A percentile compares a stretch with the other conserved stretches of the same genome.
These are phyloP conservation scores for Schrankia costaestrigalis DNA, from an alignment of 2,888 invertebrate species.

Conservation along the genomic window DNA sequence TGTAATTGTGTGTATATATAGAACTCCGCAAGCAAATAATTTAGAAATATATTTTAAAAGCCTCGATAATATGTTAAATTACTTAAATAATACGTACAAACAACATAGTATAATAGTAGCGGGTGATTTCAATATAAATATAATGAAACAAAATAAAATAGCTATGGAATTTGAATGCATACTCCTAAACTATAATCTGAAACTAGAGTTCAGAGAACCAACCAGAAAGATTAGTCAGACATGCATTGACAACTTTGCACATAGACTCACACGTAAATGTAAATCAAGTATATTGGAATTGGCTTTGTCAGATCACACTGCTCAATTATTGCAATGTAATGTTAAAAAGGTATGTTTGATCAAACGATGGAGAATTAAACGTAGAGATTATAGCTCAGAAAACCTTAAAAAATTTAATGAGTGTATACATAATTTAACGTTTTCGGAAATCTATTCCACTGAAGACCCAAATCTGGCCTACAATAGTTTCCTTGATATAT, in stretches of 20 bases:
- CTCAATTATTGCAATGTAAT: not conserved
- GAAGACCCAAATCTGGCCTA: slow-evolving; percentile 1
- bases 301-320: no score
- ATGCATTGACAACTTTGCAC: no score
- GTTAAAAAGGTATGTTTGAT: slow-evolving; percentile 1
- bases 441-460: not conserved
- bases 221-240: no score
- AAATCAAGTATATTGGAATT: no score
- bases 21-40: not conserved
- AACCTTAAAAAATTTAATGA: not conserved
- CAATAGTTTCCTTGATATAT: not conserved
- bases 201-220: not conserved
- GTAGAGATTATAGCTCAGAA: not conserved
- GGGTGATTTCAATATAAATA: not conserved
- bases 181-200: not conserved
- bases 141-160: not conserved
- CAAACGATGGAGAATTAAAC: slow-evolving; percentile 1
- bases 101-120: slow-evolving; percentile 1
- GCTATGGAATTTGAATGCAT: slow-evolving; percentile 1
- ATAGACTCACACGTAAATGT: no score
- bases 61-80: not conserved
- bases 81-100: not conserved
- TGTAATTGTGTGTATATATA: not conserved
- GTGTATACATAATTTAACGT: not conserved
- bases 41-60: not conserved